These are phyloP conservation scores for Nemotelus pantherinus DNA, from an alignment of 2,888 invertebrate genomes.

Conservation along the genomic window DNA sequence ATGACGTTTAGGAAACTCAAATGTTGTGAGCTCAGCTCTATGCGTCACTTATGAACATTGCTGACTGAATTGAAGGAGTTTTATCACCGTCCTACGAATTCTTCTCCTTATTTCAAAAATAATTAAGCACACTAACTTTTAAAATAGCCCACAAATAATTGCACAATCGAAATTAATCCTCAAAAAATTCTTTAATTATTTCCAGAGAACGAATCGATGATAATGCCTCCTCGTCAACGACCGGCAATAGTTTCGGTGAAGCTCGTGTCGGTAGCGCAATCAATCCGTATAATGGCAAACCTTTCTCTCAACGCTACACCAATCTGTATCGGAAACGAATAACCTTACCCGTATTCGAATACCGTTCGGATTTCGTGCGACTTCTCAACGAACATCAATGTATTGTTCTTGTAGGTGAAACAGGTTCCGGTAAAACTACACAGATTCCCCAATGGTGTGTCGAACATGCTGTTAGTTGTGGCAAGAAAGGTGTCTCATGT, in stretches of 20 bases:
- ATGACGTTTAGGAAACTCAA: too few species aligned
- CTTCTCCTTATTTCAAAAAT: too few species aligned
- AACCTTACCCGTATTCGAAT: slow-evolving; percentile 96
- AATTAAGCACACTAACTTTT: too few species aligned
- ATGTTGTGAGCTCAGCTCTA: too few species aligned
- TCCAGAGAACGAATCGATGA: slow-evolving; percentile 50
- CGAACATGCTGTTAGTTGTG: slow-evolving; percentile 74
- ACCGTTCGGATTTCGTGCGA: slow-evolving; percentile 95
- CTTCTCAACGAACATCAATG: slow-evolving; percentile 92
- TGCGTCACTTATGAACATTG: too few species aligned
- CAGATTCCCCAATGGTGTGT: slow-evolving; percentile 98
- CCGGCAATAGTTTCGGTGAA: slow-evolving; percentile 61
- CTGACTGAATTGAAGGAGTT: too few species aligned
- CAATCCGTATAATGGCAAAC: slow-evolving; percentile 83
- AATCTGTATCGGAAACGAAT: slow-evolving; percentile 89
- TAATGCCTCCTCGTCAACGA: slow-evolving; percentile 57
- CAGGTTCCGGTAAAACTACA: slow-evolving; percentile 99
- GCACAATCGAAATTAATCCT: too few species aligned
- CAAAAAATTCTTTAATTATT: neutral
- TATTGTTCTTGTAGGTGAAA: slow-evolving; percentile 97
- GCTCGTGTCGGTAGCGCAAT: slow-evolving; percentile 62
- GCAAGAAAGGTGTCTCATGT: slow-evolving; percentile 88
- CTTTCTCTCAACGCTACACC: slow-evolving; percentile 89
- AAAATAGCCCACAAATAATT: too few species aligned
- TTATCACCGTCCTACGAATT: too few species aligned